Evolutionary conservation across 2,113 vertebrate species (phyloP).

Genomic region (Poeciliopsis retropinna): DNA sequence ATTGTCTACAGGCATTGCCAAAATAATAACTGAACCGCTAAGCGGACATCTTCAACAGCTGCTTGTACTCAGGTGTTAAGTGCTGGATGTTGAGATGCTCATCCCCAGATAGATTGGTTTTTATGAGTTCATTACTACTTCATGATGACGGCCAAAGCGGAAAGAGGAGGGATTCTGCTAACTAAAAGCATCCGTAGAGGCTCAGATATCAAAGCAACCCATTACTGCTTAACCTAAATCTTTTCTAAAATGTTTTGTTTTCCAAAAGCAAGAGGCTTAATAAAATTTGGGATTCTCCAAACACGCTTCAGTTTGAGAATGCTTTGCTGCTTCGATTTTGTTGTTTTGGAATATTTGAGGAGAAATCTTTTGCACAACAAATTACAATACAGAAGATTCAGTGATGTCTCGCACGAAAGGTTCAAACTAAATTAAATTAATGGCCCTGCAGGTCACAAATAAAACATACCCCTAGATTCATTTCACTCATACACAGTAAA

Average conservation of each 20-base stretch:
- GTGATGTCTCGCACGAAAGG: background rate
- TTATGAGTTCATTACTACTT: background rate
- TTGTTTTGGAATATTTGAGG: background rate
- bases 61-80: background rate
- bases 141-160: background rate
- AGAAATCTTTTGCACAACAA: background rate
- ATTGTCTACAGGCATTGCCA: too few relatives aligned
- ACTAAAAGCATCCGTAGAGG: background rate
- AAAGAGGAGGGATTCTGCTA: background rate
- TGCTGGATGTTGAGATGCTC: background rate
- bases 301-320: too few relatives aligned
- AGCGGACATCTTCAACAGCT: background rate
- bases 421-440: background rate
- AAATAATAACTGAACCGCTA: too few relatives aligned
- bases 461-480: background rate
- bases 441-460: background rate
- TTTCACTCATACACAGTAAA: background rate
- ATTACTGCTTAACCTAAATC: background rate
- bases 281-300: too few relatives aligned
- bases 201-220: background rate
- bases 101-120: background rate
- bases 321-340: too few relatives aligned
- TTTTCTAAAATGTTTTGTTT: background rate
- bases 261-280: background rate
- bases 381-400: background rate